phyloP scores from a whole-genome alignment of 2,113 vertebrate species.

The Heloderma charlesbogerti region DNA sequence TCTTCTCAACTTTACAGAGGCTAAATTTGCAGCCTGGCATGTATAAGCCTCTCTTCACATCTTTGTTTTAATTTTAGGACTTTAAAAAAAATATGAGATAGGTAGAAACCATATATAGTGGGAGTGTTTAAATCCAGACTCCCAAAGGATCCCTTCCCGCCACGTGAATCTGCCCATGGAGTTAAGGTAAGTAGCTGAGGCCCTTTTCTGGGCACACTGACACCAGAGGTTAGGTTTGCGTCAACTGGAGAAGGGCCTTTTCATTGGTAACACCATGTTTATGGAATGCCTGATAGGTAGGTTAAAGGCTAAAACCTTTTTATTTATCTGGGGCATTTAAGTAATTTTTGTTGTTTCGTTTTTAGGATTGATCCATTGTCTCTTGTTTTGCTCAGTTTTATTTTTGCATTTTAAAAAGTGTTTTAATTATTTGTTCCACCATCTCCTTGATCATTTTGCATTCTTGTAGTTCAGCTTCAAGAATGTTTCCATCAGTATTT shows the following conservation, averaged over 20 bases:
- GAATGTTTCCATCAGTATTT: neutral
- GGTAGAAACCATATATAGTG: neutral
- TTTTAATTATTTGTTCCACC: neutral
- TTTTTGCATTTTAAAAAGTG: neutral
- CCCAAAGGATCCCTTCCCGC: no score
- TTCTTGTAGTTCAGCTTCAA: no score
- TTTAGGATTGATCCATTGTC: neutral
- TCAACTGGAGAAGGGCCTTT: no score
- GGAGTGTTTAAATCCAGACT: neutral
- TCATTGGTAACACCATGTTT: no score
- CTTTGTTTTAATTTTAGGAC: neutral
- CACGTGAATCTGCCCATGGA: no score
- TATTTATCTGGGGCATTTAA: no score
- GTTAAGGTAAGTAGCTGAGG: no score
- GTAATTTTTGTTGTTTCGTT: neutral
- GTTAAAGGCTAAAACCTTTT: no score
- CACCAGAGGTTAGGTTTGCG: no score
- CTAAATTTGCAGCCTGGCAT: neutral
- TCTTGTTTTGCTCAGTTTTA: neutral
- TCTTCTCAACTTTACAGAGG: neutral
- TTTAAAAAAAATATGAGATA: neutral
- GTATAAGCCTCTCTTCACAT: neutral
- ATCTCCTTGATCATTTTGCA: neutral
- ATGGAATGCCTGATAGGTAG: no score
- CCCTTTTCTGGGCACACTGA: no score